Base-by-base conservation (phyloP, 2,888 invertebrate species). In the Julus scandinavius region DNA sequence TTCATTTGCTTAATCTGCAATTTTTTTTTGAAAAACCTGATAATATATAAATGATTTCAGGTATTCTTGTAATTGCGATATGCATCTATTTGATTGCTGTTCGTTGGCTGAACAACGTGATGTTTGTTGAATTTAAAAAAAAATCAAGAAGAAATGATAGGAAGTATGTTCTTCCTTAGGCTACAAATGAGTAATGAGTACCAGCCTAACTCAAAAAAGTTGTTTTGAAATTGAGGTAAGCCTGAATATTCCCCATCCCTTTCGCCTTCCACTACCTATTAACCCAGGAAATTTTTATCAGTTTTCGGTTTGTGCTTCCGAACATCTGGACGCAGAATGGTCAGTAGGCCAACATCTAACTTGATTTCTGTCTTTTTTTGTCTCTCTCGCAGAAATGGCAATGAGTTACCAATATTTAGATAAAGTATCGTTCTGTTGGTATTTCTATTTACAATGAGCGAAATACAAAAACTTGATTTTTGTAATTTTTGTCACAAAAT, bases 71-170 rank as follows among this genome's bases (percentile, higher is more conserved):
- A 72, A 72, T 72, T 6, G 63, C n/a, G 63, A 6, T 20, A 20
- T 72, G 80, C 63, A n/a, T n/a, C n/a, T 63, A n/a, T n/a, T 63
- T n/a, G n/a, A 63, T 63, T n/a, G 63, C 38, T 72, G 9, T 80
- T 80, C 80, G 9, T 9, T 80, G 20, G 3, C 80, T 80, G 80
- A 1, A 2, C 38, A 38, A 80, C 80, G 38, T 29, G 80, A 80
- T 80, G 80, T 80, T 80, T 29, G 20, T 80, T 3, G 0, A 38
- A 63, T 63, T 63, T n/a, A 54, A 13, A 11, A 80, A 80, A 38
- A 80, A 80, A 80, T 38, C 63, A 20, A 20, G 38, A 38, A 13
- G 80, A 80, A 38, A 80, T 38, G 80, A 80, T 80, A 80, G 80
- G 80, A 80, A 80, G 80, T 80, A 80, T 20, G 38, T 80, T 80